A percentile compares a stretch with the other conserved stretches of the same genome.
Conservation (phyloP, 1,140 invertebrate species). For the Drosophila sturtevanti region DNA sequence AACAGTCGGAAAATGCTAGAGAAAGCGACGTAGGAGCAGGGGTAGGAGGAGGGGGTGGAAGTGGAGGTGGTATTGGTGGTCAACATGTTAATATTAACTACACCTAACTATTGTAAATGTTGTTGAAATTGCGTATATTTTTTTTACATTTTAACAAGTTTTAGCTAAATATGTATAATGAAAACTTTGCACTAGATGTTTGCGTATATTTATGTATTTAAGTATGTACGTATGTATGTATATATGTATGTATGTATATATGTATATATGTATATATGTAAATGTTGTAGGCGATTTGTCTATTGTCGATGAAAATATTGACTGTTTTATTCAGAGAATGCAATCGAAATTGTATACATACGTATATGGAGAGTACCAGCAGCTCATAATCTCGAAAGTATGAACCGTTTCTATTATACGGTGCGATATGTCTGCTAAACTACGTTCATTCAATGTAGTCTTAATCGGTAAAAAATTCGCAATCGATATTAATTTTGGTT, state of each 20-base stretch:
- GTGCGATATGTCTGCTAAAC: too few species aligned
- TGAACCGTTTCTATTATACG: too few species aligned
- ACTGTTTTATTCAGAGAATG: not conserved
- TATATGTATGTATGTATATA: slow-evolving; percentile 4
- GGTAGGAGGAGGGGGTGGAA: not conserved
- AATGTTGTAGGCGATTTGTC: not conserved
- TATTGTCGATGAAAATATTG: slow-evolving; percentile 7
- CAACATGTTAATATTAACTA: not conserved
- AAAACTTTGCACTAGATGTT: not conserved
- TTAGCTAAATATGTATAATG: not conserved
- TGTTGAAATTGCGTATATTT: slow-evolving; percentile 2
- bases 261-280: slow-evolving; percentile 10
- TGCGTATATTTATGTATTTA: slow-evolving; percentile 3
- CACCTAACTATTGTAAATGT: not conserved
- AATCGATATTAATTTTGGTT: not conserved
- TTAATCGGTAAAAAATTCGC: too few species aligned
- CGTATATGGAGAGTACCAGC: too few species aligned
- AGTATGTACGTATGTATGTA: not conserved
- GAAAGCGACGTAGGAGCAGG: not conserved
- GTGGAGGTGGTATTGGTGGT: not conserved
- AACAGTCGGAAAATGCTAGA: not conserved
- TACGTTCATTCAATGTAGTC: too few species aligned
- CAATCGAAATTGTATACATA: not conserved
- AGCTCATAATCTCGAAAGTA: too few species aligned
- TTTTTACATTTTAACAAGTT: not conserved